Conservation (phyloP, 2,888 invertebrate genomes). For the Heliothis peltigera region DNA sequence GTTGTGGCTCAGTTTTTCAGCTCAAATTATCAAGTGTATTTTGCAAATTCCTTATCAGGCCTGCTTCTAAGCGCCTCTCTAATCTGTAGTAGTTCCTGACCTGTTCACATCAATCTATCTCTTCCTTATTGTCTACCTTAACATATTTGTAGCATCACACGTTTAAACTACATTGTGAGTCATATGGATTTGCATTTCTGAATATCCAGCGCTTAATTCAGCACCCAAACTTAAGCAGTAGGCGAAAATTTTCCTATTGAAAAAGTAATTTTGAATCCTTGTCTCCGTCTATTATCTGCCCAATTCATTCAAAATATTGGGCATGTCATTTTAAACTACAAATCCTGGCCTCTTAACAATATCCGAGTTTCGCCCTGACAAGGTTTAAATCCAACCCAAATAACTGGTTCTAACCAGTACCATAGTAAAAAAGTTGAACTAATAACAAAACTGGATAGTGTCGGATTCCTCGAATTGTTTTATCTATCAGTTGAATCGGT, state of each 20-base stretch:
- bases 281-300: too few species aligned
- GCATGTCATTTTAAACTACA: background rate
- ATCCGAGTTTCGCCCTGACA: background rate
- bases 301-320: background rate
- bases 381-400: background rate
- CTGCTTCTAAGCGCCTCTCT: too few species aligned
- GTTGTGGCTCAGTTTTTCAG: too few species aligned
- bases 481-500: background rate
- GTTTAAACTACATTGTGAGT: background rate
- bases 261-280: too few species aligned
- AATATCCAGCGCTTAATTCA: too few species aligned
- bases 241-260: too few species aligned
- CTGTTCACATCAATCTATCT: too few species aligned
- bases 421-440: background rate
- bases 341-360: too few species aligned
- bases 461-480: background rate
- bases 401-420: background rate
- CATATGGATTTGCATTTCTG: background rate
- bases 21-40: too few species aligned
- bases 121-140: too few species aligned
- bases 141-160: background rate
- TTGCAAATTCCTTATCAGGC: too few species aligned
- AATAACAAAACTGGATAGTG: background rate
- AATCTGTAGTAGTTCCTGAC: too few species aligned
- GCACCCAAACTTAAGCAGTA: background rate